phyloP scores from a whole-genome alignment of 2,888 invertebrate genomes.

The Acrobasis consociella region DNA sequence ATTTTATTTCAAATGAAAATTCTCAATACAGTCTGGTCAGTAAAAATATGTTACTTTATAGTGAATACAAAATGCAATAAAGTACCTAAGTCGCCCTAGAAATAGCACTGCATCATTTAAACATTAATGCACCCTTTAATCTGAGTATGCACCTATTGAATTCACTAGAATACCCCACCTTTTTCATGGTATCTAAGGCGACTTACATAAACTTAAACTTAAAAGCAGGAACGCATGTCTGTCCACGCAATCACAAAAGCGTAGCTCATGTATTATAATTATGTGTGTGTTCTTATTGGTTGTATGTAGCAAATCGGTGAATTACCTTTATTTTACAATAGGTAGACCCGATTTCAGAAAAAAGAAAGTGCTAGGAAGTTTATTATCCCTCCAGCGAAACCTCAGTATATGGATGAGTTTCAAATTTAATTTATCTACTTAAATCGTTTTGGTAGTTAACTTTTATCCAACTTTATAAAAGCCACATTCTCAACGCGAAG shows the following conservation, averaged over 20 bases:
- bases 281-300: not conserved
- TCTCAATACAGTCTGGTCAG: slow-evolving; percentile 40
- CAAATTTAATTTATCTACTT: too few relatives aligned
- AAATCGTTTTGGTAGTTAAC: too few relatives aligned
- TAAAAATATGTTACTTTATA: slow-evolving; percentile 31
- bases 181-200: not conserved
- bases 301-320: not conserved
- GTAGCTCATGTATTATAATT: not conserved
- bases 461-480: not conserved
- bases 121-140: not conserved
- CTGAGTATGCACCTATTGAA: not conserved
- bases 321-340: not conserved
- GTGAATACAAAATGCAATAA: slow-evolving; percentile 36
- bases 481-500: not conserved
- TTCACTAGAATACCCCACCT: not conserved
- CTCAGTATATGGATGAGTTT: too few relatives aligned
- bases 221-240: slow-evolving; percentile 16
- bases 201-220: slow-evolving; percentile 11
- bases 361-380: too few relatives aligned
- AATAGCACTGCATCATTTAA: not conserved
- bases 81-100: slow-evolving; percentile 14
- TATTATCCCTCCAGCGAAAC: too few relatives aligned
- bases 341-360: too few relatives aligned
- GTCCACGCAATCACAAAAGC: slow-evolving; percentile 9
- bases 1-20: slow-evolving; percentile 34